These are phyloP conservation scores for Xestia c-nigrum DNA, from an alignment of 2,888 invertebrate genomes.

Conservation along the genomic window DNA sequence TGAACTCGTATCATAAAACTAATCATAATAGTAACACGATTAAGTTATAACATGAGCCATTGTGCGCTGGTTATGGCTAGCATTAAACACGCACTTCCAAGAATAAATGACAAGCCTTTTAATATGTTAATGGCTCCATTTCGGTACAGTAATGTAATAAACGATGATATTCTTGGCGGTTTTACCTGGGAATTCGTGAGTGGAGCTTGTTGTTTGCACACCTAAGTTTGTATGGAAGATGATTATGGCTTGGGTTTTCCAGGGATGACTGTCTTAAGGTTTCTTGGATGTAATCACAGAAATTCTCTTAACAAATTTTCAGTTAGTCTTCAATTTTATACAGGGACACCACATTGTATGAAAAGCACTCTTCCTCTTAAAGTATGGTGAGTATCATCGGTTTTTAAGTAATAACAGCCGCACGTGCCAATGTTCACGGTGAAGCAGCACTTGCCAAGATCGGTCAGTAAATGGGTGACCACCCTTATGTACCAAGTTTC, in stretches of 20 bases:
- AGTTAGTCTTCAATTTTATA: too few relatives aligned
- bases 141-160: slow-evolving; percentile 40
- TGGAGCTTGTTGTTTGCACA: not conserved
- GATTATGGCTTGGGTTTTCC: not conserved
- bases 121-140: slow-evolving; percentile 62
- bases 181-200: slow-evolving; percentile 22
- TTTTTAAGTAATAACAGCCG: not conserved
- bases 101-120: slow-evolving; percentile 64
- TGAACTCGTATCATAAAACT: slow-evolving; percentile 39
- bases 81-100: slow-evolving; percentile 56
- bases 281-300: not conserved
- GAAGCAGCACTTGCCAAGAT: not conserved
- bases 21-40: slow-evolving; percentile 48
- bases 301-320: too few relatives aligned
- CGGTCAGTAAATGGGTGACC: not conserved
- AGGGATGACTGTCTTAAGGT: not conserved
- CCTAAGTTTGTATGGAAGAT: not conserved
- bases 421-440: not conserved
- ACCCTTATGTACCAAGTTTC: not conserved
- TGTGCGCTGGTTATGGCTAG: slow-evolving; percentile 37
- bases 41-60: slow-evolving; percentile 44
- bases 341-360: too few relatives aligned
- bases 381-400: not conserved
- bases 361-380: too few relatives aligned
- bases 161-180: slow-evolving; percentile 37